Conservation (phyloP, 2,113 vertebrate species). For the Scopus umbretta region DNA sequence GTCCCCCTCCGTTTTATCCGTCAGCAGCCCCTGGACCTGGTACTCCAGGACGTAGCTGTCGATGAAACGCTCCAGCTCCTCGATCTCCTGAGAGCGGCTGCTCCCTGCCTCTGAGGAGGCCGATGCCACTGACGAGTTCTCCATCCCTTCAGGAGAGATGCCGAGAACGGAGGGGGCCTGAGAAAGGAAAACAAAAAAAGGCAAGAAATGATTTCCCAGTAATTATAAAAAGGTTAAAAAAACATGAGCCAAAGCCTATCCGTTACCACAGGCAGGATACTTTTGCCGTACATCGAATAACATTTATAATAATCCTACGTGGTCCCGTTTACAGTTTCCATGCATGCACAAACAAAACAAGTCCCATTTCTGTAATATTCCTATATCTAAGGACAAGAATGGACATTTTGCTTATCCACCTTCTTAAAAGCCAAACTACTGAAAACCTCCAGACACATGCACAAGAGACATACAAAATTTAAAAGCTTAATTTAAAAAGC, state of each 20-base stretch:
- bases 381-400: neutral
- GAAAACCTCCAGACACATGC: neutral
- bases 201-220: neutral
- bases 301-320: neutral
- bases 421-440: neutral
- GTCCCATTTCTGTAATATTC: neutral
- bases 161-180: neutral
- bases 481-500: neutral
- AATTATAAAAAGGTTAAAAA: neutral
- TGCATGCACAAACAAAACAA: neutral
- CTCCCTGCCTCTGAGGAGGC: constrained; percentile 95
- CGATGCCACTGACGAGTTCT: constrained; percentile 92
- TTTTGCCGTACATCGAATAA: neutral
- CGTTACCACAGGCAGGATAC: fast-evolving
- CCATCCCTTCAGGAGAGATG: constrained; percentile 77
- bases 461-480: neutral
- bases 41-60: constrained; percentile 98
- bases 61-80: constrained; percentile 96
- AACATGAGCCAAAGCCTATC: neutral
- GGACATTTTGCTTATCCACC: neutral
- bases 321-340: too few species aligned
- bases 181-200: neutral
- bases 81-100: constrained; percentile 95
- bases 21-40: constrained; percentile 94
- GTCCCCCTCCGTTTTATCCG: constrained; percentile 85